phyloP scores from a whole-genome alignment of 2,797 vertebrate species.

The Crocidura indochinensis region DNA sequence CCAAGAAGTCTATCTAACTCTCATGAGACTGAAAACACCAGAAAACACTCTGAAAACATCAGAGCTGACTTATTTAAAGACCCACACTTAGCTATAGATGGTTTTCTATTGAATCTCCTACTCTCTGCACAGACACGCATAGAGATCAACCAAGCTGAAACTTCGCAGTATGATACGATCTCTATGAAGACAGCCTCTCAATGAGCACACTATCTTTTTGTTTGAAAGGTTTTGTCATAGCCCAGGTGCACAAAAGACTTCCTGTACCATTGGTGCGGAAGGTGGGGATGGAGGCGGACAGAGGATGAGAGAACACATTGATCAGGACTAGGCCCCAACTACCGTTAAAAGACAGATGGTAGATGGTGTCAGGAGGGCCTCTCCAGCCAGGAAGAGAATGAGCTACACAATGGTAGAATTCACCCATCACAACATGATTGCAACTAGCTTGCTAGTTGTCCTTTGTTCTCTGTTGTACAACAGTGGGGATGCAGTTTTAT shows the following conservation, averaged over 20 bases:
- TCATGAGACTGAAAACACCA: slow-evolving; percentile 6
- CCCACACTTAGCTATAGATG: neutral
- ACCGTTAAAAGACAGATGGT: neutral
- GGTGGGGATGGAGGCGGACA: neutral
- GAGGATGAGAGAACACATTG: too few relatives aligned
- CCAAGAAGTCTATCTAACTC: neutral
- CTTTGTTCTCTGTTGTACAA: neutral
- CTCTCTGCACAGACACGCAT: neutral
- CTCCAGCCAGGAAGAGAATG: neutral
- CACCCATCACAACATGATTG: neutral
- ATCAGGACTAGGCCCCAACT: neutral
- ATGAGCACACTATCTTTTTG: slow-evolving; percentile 19
- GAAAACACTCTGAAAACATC: too few relatives aligned
- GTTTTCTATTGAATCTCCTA: slow-evolving; percentile 34
- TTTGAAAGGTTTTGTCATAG: neutral
- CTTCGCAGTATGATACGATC: neutral
- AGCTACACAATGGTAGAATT: neutral
- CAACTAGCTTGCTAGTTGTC: neutral
- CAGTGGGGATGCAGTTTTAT: neutral
- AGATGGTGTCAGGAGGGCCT: neutral
- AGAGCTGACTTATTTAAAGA: slow-evolving; percentile 46
- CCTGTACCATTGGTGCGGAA: neutral
- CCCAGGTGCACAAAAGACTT: slow-evolving; percentile 10
- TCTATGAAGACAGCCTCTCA: slow-evolving; percentile 69
- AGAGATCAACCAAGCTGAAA: slow-evolving; percentile 19